phyloP scores from a whole-genome alignment of 2,888 invertebrate species.

The Drosophila picticornis region DNA sequence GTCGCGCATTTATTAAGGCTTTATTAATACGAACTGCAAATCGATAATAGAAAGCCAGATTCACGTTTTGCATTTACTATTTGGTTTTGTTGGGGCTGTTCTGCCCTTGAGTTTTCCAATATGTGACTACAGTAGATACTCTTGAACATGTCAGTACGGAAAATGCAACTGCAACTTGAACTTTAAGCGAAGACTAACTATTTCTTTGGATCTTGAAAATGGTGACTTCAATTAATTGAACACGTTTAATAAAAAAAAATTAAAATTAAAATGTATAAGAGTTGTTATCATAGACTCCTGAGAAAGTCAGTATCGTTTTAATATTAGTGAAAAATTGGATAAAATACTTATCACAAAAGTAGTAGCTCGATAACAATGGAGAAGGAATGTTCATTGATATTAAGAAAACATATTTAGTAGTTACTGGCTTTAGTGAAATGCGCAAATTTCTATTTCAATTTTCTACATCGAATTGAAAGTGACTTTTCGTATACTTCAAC shows the following conservation, averaged over 20 bases:
- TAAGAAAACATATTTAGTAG: not conserved
- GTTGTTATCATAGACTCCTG: not conserved
- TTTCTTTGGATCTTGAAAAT: not conserved
- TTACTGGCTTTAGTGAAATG: not conserved
- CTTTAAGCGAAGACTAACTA: not conserved
- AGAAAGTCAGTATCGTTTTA: not conserved
- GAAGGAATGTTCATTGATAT: not conserved
- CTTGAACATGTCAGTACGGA: slow-evolving; percentile 6
- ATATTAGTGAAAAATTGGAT: not conserved
- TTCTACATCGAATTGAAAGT: slow-evolving; percentile 11
- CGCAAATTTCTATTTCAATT: no score
- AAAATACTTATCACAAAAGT: not conserved
- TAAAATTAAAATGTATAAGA: not conserved
- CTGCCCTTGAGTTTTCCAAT: slow-evolving; percentile 29
- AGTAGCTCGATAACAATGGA: not conserved
- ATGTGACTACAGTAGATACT: slow-evolving; percentile 12
- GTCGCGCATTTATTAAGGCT: slow-evolving; percentile 9
- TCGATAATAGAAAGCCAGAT: slow-evolving; percentile 7
- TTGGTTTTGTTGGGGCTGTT: slow-evolving; percentile 4
- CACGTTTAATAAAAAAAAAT: not conserved
- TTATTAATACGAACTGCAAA: not conserved
- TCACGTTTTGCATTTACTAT: not conserved
- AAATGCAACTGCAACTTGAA: not conserved
- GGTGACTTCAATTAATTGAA: not conserved
- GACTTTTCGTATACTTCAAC: slow-evolving; percentile 2